Conservation (phyloP, 2,888 invertebrate genomes). For the Amblyteles armatorius region DNA sequence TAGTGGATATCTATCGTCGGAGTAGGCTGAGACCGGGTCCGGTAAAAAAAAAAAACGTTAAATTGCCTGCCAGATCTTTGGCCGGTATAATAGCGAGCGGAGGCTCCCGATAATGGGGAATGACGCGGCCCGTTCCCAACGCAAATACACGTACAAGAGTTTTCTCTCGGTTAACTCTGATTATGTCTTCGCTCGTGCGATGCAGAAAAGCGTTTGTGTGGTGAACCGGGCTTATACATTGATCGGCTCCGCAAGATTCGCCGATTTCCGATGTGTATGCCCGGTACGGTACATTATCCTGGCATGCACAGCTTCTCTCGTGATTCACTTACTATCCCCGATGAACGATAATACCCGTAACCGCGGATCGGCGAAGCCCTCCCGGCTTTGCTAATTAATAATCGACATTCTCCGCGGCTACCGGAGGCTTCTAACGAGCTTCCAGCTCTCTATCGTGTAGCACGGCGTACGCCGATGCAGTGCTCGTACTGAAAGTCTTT, state of each 20-base stretch:
- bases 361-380: constrained; percentile 36
- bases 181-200: constrained; percentile 30
- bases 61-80: constrained; percentile 53
- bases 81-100: constrained; percentile 38
- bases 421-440: constrained; percentile 56
- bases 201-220: constrained; percentile 31
- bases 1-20: constrained; percentile 59
- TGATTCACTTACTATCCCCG: constrained; percentile 61
- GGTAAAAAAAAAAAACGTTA: constrained; percentile 50
- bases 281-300: constrained; percentile 50
- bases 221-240: constrained; percentile 34
- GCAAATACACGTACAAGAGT: constrained; percentile 45
- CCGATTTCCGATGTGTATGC: constrained; percentile 19
- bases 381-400: constrained; percentile 65
- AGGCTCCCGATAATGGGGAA: constrained; percentile 48
- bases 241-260: constrained; percentile 55
- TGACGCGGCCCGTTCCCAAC: constrained; percentile 45
- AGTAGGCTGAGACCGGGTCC: constrained; percentile 20
- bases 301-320: constrained; percentile 55
- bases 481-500: background rate
- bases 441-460: constrained; percentile 39
- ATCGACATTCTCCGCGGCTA: constrained; percentile 63
- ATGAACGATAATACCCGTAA: constrained; percentile 59
- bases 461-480: background rate
- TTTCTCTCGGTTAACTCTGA: constrained; percentile 55